A percentile compares a stretch with the other conserved stretches of the same genome.
These are phyloP conservation scores for Chloebia gouldiae DNA, from an alignment of 2,113 vertebrate genomes.

Conservation along the genomic window DNA sequence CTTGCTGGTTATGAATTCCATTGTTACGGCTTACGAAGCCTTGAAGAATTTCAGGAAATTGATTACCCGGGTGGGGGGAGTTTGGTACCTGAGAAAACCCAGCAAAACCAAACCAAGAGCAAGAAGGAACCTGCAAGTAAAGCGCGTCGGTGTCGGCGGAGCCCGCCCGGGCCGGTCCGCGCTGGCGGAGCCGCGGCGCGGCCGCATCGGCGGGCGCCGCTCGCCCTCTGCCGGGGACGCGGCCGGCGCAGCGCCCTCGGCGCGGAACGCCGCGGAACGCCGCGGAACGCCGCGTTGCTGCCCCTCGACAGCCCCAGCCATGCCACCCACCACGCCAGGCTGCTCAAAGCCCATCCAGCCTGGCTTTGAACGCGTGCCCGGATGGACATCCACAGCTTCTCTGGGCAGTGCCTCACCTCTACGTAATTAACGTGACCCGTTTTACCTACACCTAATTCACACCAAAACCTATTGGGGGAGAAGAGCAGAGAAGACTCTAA, in stretches of 20 bases:
- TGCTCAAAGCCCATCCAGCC: neutral
- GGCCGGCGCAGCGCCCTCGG: accelerated
- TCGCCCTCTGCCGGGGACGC: slow-evolving; percentile 67
- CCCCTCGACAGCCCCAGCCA: neutral
- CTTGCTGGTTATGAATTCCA: slow-evolving; percentile 24
- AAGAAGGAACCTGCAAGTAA: neutral
- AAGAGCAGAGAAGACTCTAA: neutral
- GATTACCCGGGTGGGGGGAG: neutral
- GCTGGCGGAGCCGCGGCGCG: neutral
- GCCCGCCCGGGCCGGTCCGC: accelerated
- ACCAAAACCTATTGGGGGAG: neutral
- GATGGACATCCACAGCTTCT: neutral
- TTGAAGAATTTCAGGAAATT: slow-evolving; percentile 57
- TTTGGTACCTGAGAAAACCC: neutral
- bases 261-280: too few relatives aligned
- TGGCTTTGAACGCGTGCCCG: too few relatives aligned
- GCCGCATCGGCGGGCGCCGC: neutral
- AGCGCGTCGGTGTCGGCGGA: neutral
- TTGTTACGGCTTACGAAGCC: neutral
- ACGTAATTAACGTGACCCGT: too few relatives aligned
- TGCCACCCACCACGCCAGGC: accelerated
- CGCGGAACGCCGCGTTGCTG: accelerated
- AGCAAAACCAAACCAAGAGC: neutral
- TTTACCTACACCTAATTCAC: neutral
- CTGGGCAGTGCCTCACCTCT: too few relatives aligned